A percentile compares a stretch with the other conserved stretches of the same genome.
phyloP scores from a whole-genome alignment of 2,797 vertebrate species.

The Acomys russatus region DNA sequence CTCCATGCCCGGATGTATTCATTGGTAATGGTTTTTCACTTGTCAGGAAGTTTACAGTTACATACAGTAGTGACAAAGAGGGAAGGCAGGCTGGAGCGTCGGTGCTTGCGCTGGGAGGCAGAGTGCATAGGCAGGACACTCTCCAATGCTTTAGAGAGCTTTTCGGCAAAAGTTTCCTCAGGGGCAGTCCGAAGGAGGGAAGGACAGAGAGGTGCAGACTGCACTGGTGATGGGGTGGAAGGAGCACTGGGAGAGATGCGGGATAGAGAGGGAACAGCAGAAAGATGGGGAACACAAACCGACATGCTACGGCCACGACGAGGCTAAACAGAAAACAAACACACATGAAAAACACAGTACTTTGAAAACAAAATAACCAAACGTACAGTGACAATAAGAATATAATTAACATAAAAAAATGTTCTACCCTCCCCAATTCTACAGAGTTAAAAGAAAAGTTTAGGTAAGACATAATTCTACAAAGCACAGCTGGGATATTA shows the following conservation, averaged over 20 bases:
- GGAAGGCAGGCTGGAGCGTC: slow-evolving; percentile 98
- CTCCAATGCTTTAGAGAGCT: slow-evolving; percentile 98
- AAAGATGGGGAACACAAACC: slow-evolving; percentile 95
- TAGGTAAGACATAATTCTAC: slow-evolving; percentile 27
- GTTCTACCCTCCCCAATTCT: slow-evolving; percentile 70
- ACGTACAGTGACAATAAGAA: slow-evolving; percentile 82
- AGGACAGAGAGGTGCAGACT: slow-evolving; percentile 91
- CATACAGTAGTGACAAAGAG: slow-evolving; percentile 99
- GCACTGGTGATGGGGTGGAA: slow-evolving; percentile 91
- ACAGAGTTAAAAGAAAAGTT: not conserved
- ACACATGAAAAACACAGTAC: slow-evolving; percentile 88
- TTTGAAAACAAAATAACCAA: slow-evolving; percentile 83
- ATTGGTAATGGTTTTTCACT: slow-evolving; percentile 91
- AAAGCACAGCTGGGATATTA: slow-evolving; percentile 47
- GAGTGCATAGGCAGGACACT: slow-evolving; percentile 96
- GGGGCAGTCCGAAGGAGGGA: slow-evolving; percentile 91
- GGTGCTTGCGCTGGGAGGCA: slow-evolving; percentile 92
- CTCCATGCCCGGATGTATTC: slow-evolving; percentile 90
- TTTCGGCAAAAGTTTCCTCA: slow-evolving; percentile 96
- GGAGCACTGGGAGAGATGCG: slow-evolving; percentile 94
- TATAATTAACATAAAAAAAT: slow-evolving; percentile 85
- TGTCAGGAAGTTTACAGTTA: slow-evolving; percentile 89
- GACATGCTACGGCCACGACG: slow-evolving; percentile 99
- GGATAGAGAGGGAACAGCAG: slow-evolving; percentile 90
- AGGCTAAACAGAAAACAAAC: slow-evolving; percentile 91